Base-by-base conservation (phyloP, 2,888 invertebrate species). In the Leucozona laternaria region DNA sequence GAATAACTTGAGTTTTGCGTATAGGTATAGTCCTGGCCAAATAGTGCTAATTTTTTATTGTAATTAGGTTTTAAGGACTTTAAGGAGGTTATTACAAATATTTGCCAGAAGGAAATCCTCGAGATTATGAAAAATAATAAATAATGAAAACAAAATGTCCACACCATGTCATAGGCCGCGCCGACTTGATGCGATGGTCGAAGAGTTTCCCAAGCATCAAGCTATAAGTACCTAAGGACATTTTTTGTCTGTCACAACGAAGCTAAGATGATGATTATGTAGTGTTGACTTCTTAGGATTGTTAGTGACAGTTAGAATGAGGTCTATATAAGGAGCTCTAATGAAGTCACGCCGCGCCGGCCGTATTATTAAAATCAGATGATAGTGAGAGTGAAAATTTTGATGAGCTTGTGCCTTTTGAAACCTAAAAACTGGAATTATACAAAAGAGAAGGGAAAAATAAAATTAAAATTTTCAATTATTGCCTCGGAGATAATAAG, bases 1-100 rank as follows among this genome's bases (percentile, higher is more conserved):
- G 10, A 40, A 79, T 85, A 45, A 66, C 77, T 75, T 76, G 62
- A 28, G 57, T 25, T 50, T 70, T 28, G 55, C 5, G 4, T 28
- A 28, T 28, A 28, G 4, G 4, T 3, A 17, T 66, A 80, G 68
- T 45, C 48, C 57, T 34, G 45, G 64, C 53, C 81, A 79, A 86
- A 75, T 86, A 64, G 82, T 79, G 82, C 71, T 86, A 82, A 86
- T 79, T 86, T 82, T 60, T 71, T 82, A 79, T 79, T 82, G 66
- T 86, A 79, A 86, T 86, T 75, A 71, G 75, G 58, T 75, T 86
- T 82, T 79, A 79, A 86, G 86, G 57, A 79, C 75, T 64, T 50
- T 13, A n/a, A n/a, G 34, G 34, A 66, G 73, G 81, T 81, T 85
- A 80, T 80, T 73, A 77, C 48, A 71, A 72, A 55, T 55, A 80